Conservation (phyloP, 2,888 invertebrate genomes). For the Dynastes hyllus region DNA sequence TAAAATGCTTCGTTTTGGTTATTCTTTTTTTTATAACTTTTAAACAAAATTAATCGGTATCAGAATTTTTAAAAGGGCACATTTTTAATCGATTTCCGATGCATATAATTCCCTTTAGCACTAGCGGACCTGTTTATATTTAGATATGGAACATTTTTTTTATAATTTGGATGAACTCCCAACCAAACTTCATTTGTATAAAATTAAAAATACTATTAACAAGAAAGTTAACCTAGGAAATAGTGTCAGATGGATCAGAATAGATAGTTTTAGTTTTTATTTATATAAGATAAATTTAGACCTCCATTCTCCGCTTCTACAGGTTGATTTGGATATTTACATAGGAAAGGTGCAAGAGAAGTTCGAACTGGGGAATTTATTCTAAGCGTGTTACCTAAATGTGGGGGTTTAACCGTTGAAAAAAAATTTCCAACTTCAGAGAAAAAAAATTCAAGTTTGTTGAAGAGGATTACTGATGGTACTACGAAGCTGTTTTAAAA, state of each 20-base stretch:
- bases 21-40: too few relatives aligned
- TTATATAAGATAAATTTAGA: constrained; percentile 19
- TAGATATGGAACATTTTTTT: too few relatives aligned
- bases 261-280: constrained; percentile 12
- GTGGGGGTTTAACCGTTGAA: constrained; percentile 10
- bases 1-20: too few relatives aligned
- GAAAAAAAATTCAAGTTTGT: background rate
- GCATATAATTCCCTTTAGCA: too few relatives aligned
- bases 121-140: too few relatives aligned
- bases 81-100: too few relatives aligned
- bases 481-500: background rate
- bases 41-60: too few relatives aligned
- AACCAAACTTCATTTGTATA: background rate
- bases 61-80: too few relatives aligned
- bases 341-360: background rate
- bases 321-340: background rate
- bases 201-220: background rate
- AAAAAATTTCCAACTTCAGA: constrained; percentile 10
- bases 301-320: background rate
- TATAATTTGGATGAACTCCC: too few relatives aligned
- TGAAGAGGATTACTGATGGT: background rate
- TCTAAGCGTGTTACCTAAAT: constrained; percentile 18
- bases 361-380: background rate
- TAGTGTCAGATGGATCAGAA: background rate
- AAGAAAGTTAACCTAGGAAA: background rate